Conservation (phyloP, 2,113 vertebrate species). For the Hepsetus odoe region DNA sequence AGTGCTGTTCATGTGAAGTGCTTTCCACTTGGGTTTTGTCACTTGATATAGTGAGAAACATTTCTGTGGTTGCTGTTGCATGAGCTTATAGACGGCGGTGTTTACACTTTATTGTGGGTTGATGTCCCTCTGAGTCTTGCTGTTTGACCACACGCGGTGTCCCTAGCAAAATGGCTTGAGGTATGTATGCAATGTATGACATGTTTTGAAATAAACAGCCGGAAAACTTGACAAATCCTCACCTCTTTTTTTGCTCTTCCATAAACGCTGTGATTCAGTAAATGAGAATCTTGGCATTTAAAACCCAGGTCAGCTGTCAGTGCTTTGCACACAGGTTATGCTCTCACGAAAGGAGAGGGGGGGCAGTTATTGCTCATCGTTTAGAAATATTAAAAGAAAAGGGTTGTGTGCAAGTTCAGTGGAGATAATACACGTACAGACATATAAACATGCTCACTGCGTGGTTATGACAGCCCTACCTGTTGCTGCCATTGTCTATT, state of each 20-base stretch:
- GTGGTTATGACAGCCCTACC: conserved; percentile 19
- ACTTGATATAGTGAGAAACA: not conserved
- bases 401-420: conserved; percentile 10
- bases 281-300: conserved; percentile 46
- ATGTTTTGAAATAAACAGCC: not conserved
- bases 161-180: not conserved
- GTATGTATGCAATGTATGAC: conserved; percentile 24
- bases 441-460: not conserved
- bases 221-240: conserved; percentile 5
- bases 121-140: not conserved
- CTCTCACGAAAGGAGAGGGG: not conserved
- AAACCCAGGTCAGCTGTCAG: conserved; percentile 11
- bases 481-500: conserved; percentile 4
- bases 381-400: conserved; percentile 25
- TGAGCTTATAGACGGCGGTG: not conserved
- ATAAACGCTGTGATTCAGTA: conserved; percentile 14
- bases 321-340: not conserved
- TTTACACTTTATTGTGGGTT: not conserved
- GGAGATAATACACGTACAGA: conserved; percentile 2
- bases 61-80: not conserved
- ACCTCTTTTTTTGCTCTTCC: not conserved
- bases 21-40: not conserved
- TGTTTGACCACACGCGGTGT: conserved; percentile 12
- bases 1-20: not conserved
- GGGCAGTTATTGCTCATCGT: conserved; percentile 42